These are phyloP conservation scores for Omphaloscelis lunosa DNA, from an alignment of 2,888 invertebrate species.

Conservation along the genomic window DNA sequence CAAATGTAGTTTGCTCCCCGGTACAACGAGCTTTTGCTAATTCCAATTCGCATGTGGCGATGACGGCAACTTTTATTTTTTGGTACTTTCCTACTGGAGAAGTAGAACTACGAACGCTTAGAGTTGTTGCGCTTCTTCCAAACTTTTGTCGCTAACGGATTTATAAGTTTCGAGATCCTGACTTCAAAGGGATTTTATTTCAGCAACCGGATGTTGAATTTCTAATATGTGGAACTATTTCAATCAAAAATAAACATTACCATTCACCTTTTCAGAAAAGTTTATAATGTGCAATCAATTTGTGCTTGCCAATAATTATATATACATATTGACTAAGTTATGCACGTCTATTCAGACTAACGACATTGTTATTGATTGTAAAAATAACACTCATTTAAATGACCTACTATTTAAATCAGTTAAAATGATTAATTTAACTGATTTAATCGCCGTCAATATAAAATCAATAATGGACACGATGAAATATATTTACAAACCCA, in stretches of 20 bases:
- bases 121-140: constrained; percentile 49
- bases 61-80: constrained; percentile 84
- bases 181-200: constrained; percentile 35
- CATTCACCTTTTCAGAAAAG: neutral
- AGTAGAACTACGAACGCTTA: constrained; percentile 70
- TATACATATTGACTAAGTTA: no score
- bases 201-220: constrained; percentile 5
- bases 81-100: constrained; percentile 75
- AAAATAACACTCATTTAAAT: neutral
- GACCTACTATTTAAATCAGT: neutral
- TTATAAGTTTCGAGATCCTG: constrained; percentile 34
- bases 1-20: constrained; percentile 70
- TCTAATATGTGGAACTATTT: neutral
- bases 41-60: constrained; percentile 84
- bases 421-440: neutral
- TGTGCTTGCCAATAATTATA: no score
- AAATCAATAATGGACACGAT: neutral
- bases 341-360: neutral
- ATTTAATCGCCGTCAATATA: neutral
- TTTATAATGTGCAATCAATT: neutral
- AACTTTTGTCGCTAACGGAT: constrained; percentile 55
- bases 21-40: constrained; percentile 80
- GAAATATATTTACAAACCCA: no score
- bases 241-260: neutral
- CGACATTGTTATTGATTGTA: neutral